Evolutionary conservation across 2,797 vertebrate genomes (phyloP), one percentile per base, ranked within the genome.

Genomic region (Sebastiscus tertius): DNA sequence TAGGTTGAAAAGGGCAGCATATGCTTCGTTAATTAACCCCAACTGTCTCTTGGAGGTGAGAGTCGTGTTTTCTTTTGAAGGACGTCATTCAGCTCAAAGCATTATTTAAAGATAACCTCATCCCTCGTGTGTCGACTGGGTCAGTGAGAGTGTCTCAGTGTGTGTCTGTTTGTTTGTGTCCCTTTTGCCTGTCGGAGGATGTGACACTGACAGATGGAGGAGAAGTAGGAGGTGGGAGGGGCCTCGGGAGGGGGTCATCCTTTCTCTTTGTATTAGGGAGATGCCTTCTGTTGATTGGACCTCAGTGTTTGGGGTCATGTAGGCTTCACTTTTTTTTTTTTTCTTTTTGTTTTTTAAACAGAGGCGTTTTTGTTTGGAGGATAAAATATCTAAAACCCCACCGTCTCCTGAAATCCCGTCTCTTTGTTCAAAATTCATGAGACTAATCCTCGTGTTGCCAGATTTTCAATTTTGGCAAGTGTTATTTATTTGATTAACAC

Each of bases 121-220:
- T 72, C 81, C 72, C 46, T 80, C 59, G 16, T 81, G 76, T 71
- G 77, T 76, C 80, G 88, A 87, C 54, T 71, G 77, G 84, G 82
- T 82, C 82, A 84, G 60, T 49, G 68, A 78, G 82, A 75, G 80
- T 65, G 46, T 64, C 64, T 24, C 72, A 49, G 56, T 70, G 72
- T 78, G 62, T 74, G 79, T 71, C 16, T 69, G 33, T 72, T 72
- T 80, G 76, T 70, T 26, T 70, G 73, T 76, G 80, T 87, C 73
- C 82, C 84, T 89, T 88, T 91, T 81, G 92, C 87, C 92, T 87
- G 86, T 92, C 87, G 88, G 88, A 90, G 88, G 88, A 90, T 87
- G 83, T 90, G 87, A 92, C 86, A 92, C 93, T 88, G 95, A 96
- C 95, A 96, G 95, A 96, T 96, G 95, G 95, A 89, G 89, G 77